Base-by-base conservation (phyloP, 64 coral and sea anemone genomes). In the Porites lutea region DNA sequence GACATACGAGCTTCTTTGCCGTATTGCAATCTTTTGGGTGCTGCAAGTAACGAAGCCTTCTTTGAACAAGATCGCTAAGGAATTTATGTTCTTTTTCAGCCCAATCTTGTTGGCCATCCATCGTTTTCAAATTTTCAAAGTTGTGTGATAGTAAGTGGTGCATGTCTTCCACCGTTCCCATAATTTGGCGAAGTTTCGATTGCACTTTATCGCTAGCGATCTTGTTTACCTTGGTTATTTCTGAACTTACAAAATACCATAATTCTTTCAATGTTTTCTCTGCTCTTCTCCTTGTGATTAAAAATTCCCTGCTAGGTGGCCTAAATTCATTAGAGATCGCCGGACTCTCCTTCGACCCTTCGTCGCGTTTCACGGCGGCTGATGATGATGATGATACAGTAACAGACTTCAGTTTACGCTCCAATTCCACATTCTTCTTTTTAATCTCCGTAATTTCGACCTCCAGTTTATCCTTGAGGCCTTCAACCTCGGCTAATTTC, bases 201-300 rank as follows among this genome's bases (percentile, higher is more conserved):
- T 89, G 91, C 8, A 80, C 59, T 5, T 79, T 23, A 16, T 13
- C 21, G 47, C 52, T 64, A 0, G 81, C 44, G 52, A 72, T 44
- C 53, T 91, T 93, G 37, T 94, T 99, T 0, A 96, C 59, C 59
- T 92, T 91, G 12, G 91, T 99, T 11, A 99, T 87, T 79, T 99
- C 94, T 15, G 97, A 91, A 79, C 97, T 99, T 12, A 96, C n/a
- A 89, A 93, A 99, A 75, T 99, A 96, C 91, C 91, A 99, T 57
- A 99, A 83, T 81, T 99, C 97, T 63, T 88, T 90, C 6, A 96
- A 89, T 43, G 91, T 91, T 13, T 99, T 96, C 18, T 77, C 84
- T 88, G 91, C 88, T 48, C 97, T 87, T 84, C 97, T 74, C 75
- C 91, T 78, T 18, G n/a, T 11, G 12, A 44, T 83, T 67, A 83